Percentiles rank a stretch among this genome's conserved stretches.
Evolutionary conservation across 2,797 vertebrate species (phyloP).

Genomic region (Brachyrhaphis roseni): DNA sequence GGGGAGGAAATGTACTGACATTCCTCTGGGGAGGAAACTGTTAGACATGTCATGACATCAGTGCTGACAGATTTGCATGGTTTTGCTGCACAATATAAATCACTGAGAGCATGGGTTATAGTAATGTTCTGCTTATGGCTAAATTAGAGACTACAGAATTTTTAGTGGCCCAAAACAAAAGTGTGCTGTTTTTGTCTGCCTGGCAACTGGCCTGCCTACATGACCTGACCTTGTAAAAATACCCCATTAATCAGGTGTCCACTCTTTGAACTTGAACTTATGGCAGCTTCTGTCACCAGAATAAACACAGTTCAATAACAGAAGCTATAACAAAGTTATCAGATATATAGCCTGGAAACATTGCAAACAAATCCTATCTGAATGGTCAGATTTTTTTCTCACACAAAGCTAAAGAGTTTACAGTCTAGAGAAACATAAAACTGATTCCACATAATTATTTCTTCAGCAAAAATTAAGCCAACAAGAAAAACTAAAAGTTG

Average conservation of each 20-base stretch:
- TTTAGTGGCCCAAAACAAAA: slow-evolving; percentile 61
- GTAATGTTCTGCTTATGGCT: slow-evolving; percentile 58
- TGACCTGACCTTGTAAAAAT: slow-evolving; percentile 31
- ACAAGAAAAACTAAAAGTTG: not conserved
- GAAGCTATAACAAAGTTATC: not conserved
- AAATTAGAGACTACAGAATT: slow-evolving; percentile 69
- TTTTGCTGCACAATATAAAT: slow-evolving; percentile 75
- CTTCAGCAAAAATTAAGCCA: not conserved
- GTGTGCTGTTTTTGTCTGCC: slow-evolving; percentile 46
- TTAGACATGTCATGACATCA: slow-evolving; percentile 79
- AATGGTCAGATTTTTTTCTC: not conserved
- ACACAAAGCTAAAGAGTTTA: not conserved
- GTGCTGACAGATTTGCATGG: slow-evolving; percentile 73
- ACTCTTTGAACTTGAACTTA: not conserved
- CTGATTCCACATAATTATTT: not conserved
- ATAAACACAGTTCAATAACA: not conserved
- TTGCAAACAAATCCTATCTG: not conserved
- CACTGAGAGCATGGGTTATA: slow-evolving; percentile 54
- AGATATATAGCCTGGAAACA: not conserved
- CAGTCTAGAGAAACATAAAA: not conserved
- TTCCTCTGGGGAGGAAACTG: slow-evolving; percentile 67
- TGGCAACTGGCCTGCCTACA: slow-evolving; percentile 46
- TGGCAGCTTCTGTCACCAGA: not conserved
- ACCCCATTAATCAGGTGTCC: slow-evolving; percentile 14
- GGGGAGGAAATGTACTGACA: slow-evolving; percentile 57